Conservation (phyloP, 2,797 vertebrate species). For the Bovichtus diacanthus region DNA sequence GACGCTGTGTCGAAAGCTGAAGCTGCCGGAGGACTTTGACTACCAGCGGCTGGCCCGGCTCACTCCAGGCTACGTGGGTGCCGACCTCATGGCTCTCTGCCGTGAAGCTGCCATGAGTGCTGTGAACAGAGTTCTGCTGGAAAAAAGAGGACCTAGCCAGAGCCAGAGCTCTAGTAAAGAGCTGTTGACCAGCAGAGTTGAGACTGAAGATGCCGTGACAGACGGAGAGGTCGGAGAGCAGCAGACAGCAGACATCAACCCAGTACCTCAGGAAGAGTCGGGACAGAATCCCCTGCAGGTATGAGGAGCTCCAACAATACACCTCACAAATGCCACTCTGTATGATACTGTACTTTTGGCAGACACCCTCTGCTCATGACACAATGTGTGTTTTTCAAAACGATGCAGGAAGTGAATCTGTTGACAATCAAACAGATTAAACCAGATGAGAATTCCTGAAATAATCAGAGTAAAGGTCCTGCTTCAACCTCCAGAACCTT, state of each 20-base stretch:
- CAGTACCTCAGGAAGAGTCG: background rate
- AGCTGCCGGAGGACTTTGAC: constrained; percentile 87
- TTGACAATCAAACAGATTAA: too few relatives aligned
- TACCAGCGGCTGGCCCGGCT: constrained; percentile 89
- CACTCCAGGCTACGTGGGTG: constrained; percentile 95
- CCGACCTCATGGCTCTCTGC: constrained; percentile 95
- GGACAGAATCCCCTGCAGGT: constrained; percentile 37
- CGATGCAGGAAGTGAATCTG: background rate
- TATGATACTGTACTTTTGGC: background rate
- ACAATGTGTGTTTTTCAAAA: background rate
- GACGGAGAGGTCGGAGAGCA: background rate
- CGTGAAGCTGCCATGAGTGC: constrained; percentile 92
- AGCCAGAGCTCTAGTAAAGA: constrained; percentile 12
- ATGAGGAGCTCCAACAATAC: background rate
- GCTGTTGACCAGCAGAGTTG: background rate
- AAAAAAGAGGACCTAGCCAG: constrained; percentile 27
- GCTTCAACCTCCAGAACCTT: background rate
- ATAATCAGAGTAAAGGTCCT: too few relatives aligned
- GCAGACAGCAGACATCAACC: background rate
- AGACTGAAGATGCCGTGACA: background rate
- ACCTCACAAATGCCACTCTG: background rate
- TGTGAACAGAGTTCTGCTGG: constrained; percentile 88
- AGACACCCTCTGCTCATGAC: background rate
- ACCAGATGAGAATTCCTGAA: too few relatives aligned
- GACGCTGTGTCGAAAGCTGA: constrained; percentile 93